Evolutionary conservation across 2,113 vertebrate species (phyloP).

Genomic region (Candoia aspera): DNA sequence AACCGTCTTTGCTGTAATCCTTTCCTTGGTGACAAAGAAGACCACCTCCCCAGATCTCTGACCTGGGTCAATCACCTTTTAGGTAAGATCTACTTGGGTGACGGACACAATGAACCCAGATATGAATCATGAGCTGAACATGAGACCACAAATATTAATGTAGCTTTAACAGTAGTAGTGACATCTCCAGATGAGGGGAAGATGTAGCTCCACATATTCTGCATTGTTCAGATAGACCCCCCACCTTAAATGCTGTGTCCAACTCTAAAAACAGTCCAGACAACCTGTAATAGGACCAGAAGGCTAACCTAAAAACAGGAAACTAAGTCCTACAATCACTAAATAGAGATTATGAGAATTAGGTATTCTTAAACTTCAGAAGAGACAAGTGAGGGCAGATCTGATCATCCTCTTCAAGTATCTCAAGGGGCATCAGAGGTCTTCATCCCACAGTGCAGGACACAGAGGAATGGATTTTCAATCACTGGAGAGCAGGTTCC

Average conservation of each 20-base stretch:
- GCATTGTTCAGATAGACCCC: neutral
- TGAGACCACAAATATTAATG: neutral
- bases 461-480: neutral
- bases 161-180: neutral
- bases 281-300: neutral
- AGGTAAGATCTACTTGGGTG: slow-evolving; percentile 30
- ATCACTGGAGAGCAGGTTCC: neutral
- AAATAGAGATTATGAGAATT: neutral
- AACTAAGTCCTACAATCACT: neutral
- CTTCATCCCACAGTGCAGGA: neutral
- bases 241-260: neutral
- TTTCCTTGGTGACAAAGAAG: slow-evolving; percentile 66
- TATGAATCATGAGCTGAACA: neutral
- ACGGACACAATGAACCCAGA: neutral
- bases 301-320: neutral
- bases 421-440: neutral
- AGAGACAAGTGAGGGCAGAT: neutral
- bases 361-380: neutral
- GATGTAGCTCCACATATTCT: neutral
- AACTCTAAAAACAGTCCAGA: neutral
- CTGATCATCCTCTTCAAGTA: neutral
- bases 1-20: slow-evolving; percentile 64
- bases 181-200: neutral
- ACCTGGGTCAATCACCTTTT: slow-evolving; percentile 54
- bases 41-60: slow-evolving; percentile 58